These are phyloP conservation scores for Dynastes hyllus DNA, from an alignment of 2,888 invertebrate genomes.

Conservation along the genomic window DNA sequence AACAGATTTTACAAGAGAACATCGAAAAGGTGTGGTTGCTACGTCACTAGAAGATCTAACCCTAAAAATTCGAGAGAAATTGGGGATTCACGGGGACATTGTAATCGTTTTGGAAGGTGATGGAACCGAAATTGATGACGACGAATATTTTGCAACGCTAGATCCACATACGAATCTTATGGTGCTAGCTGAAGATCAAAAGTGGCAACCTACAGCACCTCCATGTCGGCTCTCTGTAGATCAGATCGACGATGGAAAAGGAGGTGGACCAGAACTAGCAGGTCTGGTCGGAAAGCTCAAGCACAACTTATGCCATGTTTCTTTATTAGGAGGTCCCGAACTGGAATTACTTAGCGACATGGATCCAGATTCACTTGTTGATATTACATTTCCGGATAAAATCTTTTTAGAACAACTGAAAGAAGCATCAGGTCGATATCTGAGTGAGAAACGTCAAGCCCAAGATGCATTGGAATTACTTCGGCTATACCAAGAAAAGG, in stretches of 20 bases:
- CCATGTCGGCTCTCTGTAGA: conserved; percentile 78
- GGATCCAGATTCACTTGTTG: conserved; percentile 91
- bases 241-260: conserved; percentile 75
- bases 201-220: conserved; percentile 81
- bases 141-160: conserved; percentile 93
- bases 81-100: conserved; percentile 76
- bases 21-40: conserved; percentile 88
- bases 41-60: conserved; percentile 85
- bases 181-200: conserved; percentile 84
- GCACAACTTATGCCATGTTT: conserved; percentile 88
- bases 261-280: conserved; percentile 76
- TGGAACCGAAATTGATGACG: conserved; percentile 96
- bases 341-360: conserved; percentile 90
- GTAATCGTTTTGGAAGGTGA: conserved; percentile 92
- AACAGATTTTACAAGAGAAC: conserved; percentile 85
- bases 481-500: conserved; percentile 78
- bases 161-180: conserved; percentile 91
- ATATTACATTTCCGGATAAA: conserved; percentile 82
- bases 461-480: conserved; percentile 90
- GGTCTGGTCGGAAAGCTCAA: conserved; percentile 85
- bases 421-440: conserved; percentile 86
- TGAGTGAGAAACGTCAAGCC: conserved; percentile 88
- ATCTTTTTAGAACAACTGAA: conserved; percentile 87
- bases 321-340: conserved; percentile 87
- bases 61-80: conserved; percentile 83